Evolutionary conservation across 2,113 vertebrate species (phyloP), one percentile per base, ranked within the genome.

Genomic region (Alethe diademata): DNA sequence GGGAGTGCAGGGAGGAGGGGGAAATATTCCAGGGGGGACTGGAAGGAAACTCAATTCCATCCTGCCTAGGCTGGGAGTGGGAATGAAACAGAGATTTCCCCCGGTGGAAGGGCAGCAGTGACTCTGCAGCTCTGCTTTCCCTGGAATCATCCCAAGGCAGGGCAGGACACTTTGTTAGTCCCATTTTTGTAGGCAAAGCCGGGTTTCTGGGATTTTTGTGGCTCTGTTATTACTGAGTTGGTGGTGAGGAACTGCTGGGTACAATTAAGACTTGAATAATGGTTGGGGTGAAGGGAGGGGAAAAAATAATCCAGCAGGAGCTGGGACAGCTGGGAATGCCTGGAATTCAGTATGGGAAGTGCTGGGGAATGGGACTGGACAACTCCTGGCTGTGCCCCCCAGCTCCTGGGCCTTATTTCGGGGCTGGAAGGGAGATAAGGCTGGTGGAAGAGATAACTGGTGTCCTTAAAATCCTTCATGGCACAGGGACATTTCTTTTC

Each of bases 61-160:
- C 95, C 95, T 80, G 94, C 71, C 76, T 66, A 82, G 64, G 56
- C 82, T 78, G 64, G 40, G 74, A 78, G 78, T 60, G 91, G 60
- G 66, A 70, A 83, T 71, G 57, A 70, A 84, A 56, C 1, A 2
- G 50, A 35, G 78, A 43, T 86, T 73, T 86, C 75, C 75, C 64
- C 42, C 42, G 82, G 71, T 88, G 75, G 80, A 73, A 47, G 75
- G 60, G 54, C 79, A 48, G 79, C 20, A 45, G 72, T 8, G 47
- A 14, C 33, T 14, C 42, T 12, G 38, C 67, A 82, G 71, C 42
- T 86, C 53, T 31, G 40, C 26, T 82, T 50, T 33, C 31, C 58
- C 64, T 47, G 85, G n/a, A 57, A 40, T 47, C 70, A 17, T 36
- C n/a, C 9, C 31, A 29, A 56, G 53, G 70, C 65, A 60, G 31